Base-by-base conservation (phyloP, 2,113 vertebrate species). In the Hylia prasina region DNA sequence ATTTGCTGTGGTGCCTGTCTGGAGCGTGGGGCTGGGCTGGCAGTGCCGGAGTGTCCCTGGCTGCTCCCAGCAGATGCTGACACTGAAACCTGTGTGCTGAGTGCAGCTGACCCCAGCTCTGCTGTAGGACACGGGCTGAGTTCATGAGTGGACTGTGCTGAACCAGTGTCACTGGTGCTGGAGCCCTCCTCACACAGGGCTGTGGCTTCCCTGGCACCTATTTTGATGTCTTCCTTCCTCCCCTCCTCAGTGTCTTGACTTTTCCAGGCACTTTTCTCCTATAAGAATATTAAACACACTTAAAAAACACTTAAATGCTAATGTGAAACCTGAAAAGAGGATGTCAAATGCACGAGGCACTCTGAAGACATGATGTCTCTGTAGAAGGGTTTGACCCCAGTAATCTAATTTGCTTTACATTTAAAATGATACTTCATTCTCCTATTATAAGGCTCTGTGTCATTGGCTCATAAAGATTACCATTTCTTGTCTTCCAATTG, bases 381-480 rank as follows among this genome's bases (percentile, higher is more conserved):
- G 73, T 75, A 63, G 96, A 96, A 97, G 95, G 96, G 95, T 97
- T 96, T 98, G 97, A 98, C 98, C 97, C 94, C 69, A 12, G 58
- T 97, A 96, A 98, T 97, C 97, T 97, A 97, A 98, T 98, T 98
- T 98, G 96, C 97, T 98, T 98, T 98, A 97, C 94, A 96, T 98
- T 98, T 97, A 94, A 98, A 98, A 98, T 91, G 96, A 98, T 97
- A 97, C 95, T 98, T 98, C 95, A 97, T 97, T 98, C 97, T 95
- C 96, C 93, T 97, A 93, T 97, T 97, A 95, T 94, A 97, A 98
- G 97, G 89, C 90, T 95, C 90, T 53, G 75, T 96, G 97, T 97
- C 91, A 40, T 95, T 96, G 96, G 95, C 97, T 97, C 95, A 68
- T 97, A 97, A 97, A 97, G 97, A 98, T 97, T 96, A 96, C 96